Base-by-base conservation (phyloP, 2,888 invertebrate species). In the Polymixis flavicincta region DNA sequence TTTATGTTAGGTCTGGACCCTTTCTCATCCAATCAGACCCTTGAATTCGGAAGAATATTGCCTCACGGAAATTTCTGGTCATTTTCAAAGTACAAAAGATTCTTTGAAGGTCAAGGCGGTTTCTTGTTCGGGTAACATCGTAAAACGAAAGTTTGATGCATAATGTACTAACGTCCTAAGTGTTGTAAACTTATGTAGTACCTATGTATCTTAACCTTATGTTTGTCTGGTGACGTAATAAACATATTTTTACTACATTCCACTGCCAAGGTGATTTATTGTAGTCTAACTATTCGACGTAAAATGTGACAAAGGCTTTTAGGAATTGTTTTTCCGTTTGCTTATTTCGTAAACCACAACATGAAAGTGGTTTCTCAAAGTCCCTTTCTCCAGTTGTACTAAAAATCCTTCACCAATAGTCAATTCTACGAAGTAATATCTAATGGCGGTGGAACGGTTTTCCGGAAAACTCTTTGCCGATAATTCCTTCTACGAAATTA, bases 1-100 rank as follows among this genome's bases (percentile, higher is more conserved):
- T 83, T 71, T 64, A 74, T 76, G 37, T 52, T 50, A 63, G 59
- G 22, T 22, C 52, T 71, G 50, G 69, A 76, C 80, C 86, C 68
- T 86, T 83, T 74, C 66, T 17, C 63, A 74, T 72, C 37, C 69
- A 83, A 84, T 86, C 80, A 79, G 73, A 71, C 76, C 75, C n/a
- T 69, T 69, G 52, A 74, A 72, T 79, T 69, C 71, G n/a, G 60
- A 73, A 63, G 64, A 65, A 69, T 76, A 83, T 63, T 70, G 57
- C 42, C 25, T 65, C n/a, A n/a, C 45, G 17, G 59, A 75, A 86
- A 83, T 65, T 76, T n/a, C 73, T 66, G 45, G 57, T 70, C 9
- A 72, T 78, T 70, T 71, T 57, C 55, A 4, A 68, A 70, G 60
- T 60, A 85, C 76, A 85, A 80, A 83, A 83, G 85, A 74, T 61